Evolutionary conservation across 2,113 vertebrate genomes (phyloP).

Genomic region (Corapipo altera): DNA sequence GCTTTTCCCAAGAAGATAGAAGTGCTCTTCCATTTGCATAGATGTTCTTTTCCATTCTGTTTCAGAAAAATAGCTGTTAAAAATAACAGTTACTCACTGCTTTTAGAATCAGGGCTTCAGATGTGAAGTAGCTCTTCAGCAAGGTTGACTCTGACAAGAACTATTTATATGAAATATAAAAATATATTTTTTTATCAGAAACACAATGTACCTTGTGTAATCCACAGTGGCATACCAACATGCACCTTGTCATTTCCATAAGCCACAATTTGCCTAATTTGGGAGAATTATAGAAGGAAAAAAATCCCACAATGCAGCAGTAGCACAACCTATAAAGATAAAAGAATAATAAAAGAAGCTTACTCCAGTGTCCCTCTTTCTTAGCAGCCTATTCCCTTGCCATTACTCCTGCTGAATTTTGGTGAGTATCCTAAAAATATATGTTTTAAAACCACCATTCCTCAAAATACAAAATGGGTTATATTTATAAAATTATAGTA

Average conservation of each 20-base stretch:
- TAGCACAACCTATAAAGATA: background rate
- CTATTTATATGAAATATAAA: background rate
- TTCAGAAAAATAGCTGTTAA: background rate
- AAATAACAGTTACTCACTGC: background rate
- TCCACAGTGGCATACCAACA: background rate
- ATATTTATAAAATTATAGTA: background rate
- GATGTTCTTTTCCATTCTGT: background rate
- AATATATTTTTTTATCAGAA: background rate
- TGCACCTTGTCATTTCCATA: background rate
- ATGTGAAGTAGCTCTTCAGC: background rate
- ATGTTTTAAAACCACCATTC: background rate
- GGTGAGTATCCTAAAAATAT: background rate
- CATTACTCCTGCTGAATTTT: background rate
- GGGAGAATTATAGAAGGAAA: background rate
- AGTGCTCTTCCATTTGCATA: background rate
- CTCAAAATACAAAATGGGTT: rapidly evolving
- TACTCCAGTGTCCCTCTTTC: background rate
- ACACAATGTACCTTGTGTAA: background rate
- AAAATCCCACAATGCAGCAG: background rate
- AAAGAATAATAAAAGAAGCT: background rate
- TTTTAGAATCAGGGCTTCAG: background rate
- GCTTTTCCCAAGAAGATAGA: background rate
- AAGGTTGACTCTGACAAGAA: background rate
- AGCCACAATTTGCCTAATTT: background rate
- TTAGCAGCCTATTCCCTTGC: background rate